Base-by-base conservation (phyloP, 2,797 vertebrate species). In the Champsocephalus gunnari region DNA sequence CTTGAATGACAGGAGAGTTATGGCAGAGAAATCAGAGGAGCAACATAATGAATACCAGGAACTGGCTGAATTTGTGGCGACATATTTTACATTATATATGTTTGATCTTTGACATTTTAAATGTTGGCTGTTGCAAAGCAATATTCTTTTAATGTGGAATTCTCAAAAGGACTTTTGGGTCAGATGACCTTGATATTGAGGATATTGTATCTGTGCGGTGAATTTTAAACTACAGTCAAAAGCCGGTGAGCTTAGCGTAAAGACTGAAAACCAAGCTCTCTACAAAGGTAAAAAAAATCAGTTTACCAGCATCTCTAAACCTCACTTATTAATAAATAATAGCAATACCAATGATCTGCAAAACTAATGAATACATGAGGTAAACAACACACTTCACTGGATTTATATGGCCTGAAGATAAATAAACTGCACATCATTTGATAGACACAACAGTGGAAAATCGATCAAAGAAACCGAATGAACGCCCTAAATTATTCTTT, bases 81-180 rank as follows among this genome's bases (percentile, higher is more conserved):
- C 24, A 3, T 28, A 28, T 28, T 28, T 28, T 4, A 28, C 4
- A 28, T 28, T 28, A 28, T 28, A 28, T 28, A 28, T 28, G 7
- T 73, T 65, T 50, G 34, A 38, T 6, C 6, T 38, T 38, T 6
- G 34, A 44, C 17, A 41, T 19, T 43, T 43, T 19, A 9, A 13
- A 7, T 47, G 55, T 67, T 55, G 48, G 66, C 14, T 60, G 32
- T 68, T 75, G 19, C 50, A 49, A 75, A 55, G 34, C 49, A n/a
- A 41, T 28, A 41, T 38, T 38, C 6, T 38, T 38, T 38, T 6
- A 38, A 38, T 38, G 34, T 38, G 34, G 34, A 38, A 9, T 38
- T 38, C 8, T 38, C 34, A 38, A 38, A 38, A 28, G 28, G 28
- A 28, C 28, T 28, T 28, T 28, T 28, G 28, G 28, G 28, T 38